phyloP scores from a whole-genome alignment of 2,113 vertebrate genomes.

The Xiphophorus maculatus region DNA sequence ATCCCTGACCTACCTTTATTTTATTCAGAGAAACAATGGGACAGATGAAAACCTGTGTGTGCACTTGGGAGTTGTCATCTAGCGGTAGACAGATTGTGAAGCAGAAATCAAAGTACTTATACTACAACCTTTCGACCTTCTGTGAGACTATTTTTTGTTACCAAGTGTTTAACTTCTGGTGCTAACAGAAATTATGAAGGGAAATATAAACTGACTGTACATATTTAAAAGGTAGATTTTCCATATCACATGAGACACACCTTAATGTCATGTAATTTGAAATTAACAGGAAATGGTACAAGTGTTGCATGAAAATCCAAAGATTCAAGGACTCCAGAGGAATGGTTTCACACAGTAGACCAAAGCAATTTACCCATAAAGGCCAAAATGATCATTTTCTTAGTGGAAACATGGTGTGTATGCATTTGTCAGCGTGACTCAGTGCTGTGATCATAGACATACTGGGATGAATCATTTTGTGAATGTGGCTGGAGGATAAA shows the following conservation, averaged over 20 bases:
- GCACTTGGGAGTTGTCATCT: background rate
- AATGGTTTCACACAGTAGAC: background rate
- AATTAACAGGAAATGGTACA: background rate
- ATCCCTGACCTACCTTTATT: background rate
- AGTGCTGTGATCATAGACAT: slow-evolving; percentile 54
- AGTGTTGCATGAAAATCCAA: background rate
- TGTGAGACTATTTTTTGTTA: background rate
- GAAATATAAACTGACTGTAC: background rate
- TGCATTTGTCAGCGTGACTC: slow-evolving; percentile 57
- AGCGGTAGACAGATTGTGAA: background rate
- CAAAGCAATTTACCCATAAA: background rate
- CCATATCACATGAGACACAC: background rate
- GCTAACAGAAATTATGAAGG: background rate
- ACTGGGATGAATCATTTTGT: slow-evolving; percentile 57
- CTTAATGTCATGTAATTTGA: background rate
- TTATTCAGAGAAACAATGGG: background rate
- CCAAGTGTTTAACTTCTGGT: background rate
- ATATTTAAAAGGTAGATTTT: background rate
- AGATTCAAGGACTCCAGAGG: background rate
- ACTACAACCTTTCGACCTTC: background rate
- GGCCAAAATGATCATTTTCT: slow-evolving; percentile 14
- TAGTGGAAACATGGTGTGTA: slow-evolving; percentile 13
- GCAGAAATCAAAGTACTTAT: background rate
- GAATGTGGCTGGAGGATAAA: slow-evolving; percentile 40
- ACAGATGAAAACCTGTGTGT: background rate